Evolutionary conservation across 2,888 invertebrate species (phyloP), one percentile per base, ranked within the genome.

Genomic region (Orchesellides sinensis): DNA sequence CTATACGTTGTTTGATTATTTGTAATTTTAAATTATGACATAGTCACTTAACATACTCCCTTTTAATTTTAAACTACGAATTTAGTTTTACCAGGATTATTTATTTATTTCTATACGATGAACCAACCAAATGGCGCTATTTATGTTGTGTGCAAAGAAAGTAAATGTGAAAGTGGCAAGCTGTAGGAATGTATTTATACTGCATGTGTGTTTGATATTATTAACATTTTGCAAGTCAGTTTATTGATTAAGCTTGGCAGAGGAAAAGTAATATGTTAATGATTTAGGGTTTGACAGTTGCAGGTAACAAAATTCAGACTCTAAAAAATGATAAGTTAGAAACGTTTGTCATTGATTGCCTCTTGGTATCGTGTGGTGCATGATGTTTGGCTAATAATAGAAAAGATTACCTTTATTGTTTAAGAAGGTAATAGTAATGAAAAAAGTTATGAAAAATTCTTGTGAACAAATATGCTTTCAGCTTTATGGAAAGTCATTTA

Each of bases 51-150:
- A 25, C 21, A n/a, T n/a, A n/a, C n/a, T n/a, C n/a, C 12, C 40
- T n/a, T 47, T 61, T 61, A 47, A 10, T 72, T 59, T 45, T 25
- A 40, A 45, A 45, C 19, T 3, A 25, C n/a, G 19, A 69, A 69
- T 27, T n/a, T n/a, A n/a, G n/a, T n/a, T n/a, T n/a, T n/a, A n/a
- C n/a, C n/a, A n/a, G n/a, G n/a, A n/a, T n/a, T 27, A 29, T 27
- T 40, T 68, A 68, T 68, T 68, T 68, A 68, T 49, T 40, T 40
- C 29, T 5, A 61, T 21, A 52, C 21, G 47, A 63, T 40, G 10
- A 61, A 17, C n/a, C n/a, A 78, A 70, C 78, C 10, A 45, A 70
- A 78, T 78, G 70, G 78, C 78, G 70, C 78, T 78, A 78, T 25
- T 63, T 78, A 40, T 70, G 78, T 78, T 78, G 78, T 78, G 35